Evolutionary conservation across 2,113 vertebrate genomes (phyloP).

Genomic region (Ranitomeya variabilis): DNA sequence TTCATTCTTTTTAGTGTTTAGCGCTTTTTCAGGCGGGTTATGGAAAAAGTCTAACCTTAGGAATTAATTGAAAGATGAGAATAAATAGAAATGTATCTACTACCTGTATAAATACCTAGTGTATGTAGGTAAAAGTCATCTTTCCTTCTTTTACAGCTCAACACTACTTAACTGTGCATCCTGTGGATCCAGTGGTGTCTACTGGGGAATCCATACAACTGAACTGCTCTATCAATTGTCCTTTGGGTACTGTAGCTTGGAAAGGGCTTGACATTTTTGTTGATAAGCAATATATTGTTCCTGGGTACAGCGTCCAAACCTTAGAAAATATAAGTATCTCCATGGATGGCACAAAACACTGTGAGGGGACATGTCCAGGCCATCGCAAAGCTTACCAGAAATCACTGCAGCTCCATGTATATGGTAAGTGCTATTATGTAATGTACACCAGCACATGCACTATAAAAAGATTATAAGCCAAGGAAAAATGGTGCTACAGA

Average conservation of each 20-base stretch:
- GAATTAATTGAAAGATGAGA: too few species aligned
- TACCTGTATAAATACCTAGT: too few species aligned
- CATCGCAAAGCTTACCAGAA: neutral
- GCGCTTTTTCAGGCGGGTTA: too few species aligned
- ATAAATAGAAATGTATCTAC: too few species aligned
- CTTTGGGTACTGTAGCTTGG: slow-evolving; percentile 61
- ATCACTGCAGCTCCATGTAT: slow-evolving; percentile 53
- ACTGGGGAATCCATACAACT: slow-evolving; percentile 61
- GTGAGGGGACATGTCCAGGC: slow-evolving; percentile 62
- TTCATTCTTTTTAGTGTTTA: too few species aligned
- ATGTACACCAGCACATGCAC: neutral
- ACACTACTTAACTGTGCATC: slow-evolving; percentile 58
- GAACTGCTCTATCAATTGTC: slow-evolving; percentile 69
- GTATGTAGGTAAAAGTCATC: neutral
- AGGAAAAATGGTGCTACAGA: too few species aligned
- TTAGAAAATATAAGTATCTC: slow-evolving; percentile 51
- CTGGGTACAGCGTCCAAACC: slow-evolving; percentile 64
- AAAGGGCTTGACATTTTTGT: slow-evolving; percentile 71
- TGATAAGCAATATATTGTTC: slow-evolving; percentile 57
- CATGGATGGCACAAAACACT: slow-evolving; percentile 60
- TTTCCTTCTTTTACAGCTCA: neutral
- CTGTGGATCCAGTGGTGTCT: slow-evolving; percentile 51
- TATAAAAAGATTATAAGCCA: too few species aligned
- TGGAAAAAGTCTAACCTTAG: too few species aligned
- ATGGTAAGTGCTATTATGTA: slow-evolving; percentile 60